A percentile compares a stretch with the other conserved stretches of the same genome.
Conservation (phyloP, 2,113 vertebrate species). For the Prinia subflava region DNA sequence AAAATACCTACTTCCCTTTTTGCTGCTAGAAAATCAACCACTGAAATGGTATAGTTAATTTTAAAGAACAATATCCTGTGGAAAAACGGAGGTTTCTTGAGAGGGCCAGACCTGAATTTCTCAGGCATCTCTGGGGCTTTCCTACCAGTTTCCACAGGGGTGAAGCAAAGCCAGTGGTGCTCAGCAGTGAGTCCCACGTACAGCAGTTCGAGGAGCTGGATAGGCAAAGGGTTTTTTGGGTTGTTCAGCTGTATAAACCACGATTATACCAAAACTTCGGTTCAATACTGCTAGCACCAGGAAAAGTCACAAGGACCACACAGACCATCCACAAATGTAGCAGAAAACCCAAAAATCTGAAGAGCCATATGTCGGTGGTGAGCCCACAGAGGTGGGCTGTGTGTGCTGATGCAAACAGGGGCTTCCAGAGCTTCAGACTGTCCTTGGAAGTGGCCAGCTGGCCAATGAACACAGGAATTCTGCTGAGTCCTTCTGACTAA, state of each 20-base stretch:
- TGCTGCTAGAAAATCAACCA: background rate
- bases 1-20: background rate
- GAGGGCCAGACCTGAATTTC: background rate
- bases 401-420: background rate
- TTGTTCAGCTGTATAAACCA: background rate
- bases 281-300: background rate
- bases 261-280: background rate
- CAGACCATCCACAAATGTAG: background rate
- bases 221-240: accelerated
- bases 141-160: background rate
- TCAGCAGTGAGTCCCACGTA: background rate
- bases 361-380: accelerated
- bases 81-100: background rate
- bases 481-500: background rate
- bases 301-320: background rate
- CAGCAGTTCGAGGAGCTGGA: background rate
- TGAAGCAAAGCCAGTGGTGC: background rate
- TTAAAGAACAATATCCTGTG: background rate
- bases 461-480: background rate
- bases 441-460: background rate
- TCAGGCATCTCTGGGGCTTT: background rate
- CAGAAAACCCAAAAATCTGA: background rate
- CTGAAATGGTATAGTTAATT: background rate
- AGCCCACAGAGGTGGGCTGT: accelerated
- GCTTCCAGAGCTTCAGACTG: background rate